These are phyloP conservation scores for Teleogryllus occipitalis DNA, from an alignment of 1,140 invertebrate genomes.

Conservation along the genomic window DNA sequence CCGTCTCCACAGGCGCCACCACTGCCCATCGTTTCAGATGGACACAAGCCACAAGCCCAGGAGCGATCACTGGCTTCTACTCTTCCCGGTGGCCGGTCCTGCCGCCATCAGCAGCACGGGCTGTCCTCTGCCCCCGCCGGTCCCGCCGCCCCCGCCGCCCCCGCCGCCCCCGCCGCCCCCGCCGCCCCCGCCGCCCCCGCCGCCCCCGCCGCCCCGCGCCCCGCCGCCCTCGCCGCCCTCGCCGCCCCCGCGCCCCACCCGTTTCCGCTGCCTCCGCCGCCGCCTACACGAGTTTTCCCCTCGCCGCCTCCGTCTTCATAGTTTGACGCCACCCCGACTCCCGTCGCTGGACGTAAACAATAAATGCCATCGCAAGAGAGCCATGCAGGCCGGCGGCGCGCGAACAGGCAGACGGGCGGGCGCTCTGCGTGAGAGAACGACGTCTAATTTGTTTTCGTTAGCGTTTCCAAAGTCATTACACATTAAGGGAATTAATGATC, in stretches of 20 bases:
- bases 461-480: background rate
- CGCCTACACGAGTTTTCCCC: background rate
- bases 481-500: slow-evolving; percentile 1
- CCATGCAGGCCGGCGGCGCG: background rate
- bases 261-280: background rate
- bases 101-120: no score
- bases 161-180: no score
- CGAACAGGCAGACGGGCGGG: background rate
- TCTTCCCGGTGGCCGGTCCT: no score
- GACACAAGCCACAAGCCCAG: no score
- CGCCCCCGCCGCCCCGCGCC: no score
- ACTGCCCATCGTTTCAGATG: no score
- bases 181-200: no score
- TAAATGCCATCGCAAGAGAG: background rate
- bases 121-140: background rate
- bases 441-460: slow-evolving; percentile 1
- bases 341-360: background rate
- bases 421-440: background rate
- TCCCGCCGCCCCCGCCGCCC: no score
- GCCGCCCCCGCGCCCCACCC: no score
- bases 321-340: background rate
- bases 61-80: no score
- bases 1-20: no score
- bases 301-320: background rate
- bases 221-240: no score